Conservation (phyloP, 2,797 vertebrate species). For the Danio aesculapii region DNA sequence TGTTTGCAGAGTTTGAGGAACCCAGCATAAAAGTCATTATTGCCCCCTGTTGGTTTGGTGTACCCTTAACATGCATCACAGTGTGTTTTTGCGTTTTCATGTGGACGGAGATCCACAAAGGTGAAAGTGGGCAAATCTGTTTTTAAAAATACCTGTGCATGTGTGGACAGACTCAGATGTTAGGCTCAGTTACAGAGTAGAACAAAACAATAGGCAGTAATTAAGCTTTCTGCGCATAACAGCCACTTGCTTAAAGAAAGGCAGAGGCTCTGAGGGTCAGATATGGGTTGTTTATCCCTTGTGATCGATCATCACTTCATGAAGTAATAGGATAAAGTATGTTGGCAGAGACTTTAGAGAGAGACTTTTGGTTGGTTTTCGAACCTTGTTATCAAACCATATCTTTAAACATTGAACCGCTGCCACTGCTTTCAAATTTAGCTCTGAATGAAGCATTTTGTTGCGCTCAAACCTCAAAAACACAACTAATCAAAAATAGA, state of each 20-base stretch:
- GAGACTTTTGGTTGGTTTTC: not conserved
- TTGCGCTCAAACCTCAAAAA: not conserved
- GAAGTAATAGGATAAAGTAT: not conserved
- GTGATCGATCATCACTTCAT: too few species aligned
- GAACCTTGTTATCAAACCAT: not conserved
- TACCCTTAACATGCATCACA: too few species aligned
- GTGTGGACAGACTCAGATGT: not conserved
- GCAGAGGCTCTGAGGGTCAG: not conserved
- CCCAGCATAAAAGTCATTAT: too few species aligned
- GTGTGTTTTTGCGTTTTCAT: too few species aligned
- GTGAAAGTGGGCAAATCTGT: not conserved
- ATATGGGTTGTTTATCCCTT: not conserved
- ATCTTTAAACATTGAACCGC: not conserved
- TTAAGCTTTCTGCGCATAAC: constrained; percentile 36
- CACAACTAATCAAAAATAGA: not conserved
- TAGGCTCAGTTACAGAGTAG: not conserved
- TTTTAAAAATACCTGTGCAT: not conserved
- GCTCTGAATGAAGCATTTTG: not conserved
- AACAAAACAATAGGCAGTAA: not conserved
- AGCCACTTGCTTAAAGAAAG: not conserved
- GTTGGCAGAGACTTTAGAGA: not conserved
- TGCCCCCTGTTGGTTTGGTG: too few species aligned
- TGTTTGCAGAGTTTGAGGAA: too few species aligned
- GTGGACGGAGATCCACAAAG: too few species aligned
- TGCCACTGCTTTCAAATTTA: not conserved